A percentile compares a stretch with the other conserved stretches of the same genome.
These are phyloP conservation scores for Acanthis flammea DNA, from an alignment of 2,797 vertebrate species.

Conservation along the genomic window DNA sequence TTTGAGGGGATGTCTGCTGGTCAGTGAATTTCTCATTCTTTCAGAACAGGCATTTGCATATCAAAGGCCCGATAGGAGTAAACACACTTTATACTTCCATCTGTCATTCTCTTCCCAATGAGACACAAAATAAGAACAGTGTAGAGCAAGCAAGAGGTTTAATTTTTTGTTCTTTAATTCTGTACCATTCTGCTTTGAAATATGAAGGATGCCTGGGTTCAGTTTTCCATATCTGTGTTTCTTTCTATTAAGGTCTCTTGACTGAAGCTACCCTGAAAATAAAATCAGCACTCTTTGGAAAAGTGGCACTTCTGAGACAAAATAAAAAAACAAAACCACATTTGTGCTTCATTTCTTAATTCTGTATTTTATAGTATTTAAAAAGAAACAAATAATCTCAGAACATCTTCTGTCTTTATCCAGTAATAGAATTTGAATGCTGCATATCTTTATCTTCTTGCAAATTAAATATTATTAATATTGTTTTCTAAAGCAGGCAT, in stretches of 20 bases:
- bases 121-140: constrained; percentile 29
- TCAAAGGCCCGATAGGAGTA: constrained; percentile 81
- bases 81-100: constrained; percentile 79
- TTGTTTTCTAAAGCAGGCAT: not conserved
- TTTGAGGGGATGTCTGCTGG: constrained; percentile 54
- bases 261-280: not conserved
- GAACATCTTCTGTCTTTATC: not conserved
- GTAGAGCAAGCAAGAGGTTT: not conserved
- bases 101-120: constrained; percentile 72
- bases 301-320: not conserved
- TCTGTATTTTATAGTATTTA: not conserved
- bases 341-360: not conserved
- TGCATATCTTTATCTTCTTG: not conserved
- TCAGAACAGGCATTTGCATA: constrained; percentile 84
- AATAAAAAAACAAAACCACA: not conserved
- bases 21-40: constrained; percentile 81
- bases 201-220: not conserved
- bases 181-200: constrained; percentile 27
- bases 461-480: not conserved
- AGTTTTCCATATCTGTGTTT: not conserved
- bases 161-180: constrained; percentile 8
- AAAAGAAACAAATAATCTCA: not conserved
- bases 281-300: not conserved
- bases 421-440: not conserved
- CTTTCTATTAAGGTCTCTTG: not conserved